A percentile compares a stretch with the other conserved stretches of the same genome.
Conservation (phyloP, 2,113 vertebrate genomes). For the Myrmecobius fasciatus region DNA sequence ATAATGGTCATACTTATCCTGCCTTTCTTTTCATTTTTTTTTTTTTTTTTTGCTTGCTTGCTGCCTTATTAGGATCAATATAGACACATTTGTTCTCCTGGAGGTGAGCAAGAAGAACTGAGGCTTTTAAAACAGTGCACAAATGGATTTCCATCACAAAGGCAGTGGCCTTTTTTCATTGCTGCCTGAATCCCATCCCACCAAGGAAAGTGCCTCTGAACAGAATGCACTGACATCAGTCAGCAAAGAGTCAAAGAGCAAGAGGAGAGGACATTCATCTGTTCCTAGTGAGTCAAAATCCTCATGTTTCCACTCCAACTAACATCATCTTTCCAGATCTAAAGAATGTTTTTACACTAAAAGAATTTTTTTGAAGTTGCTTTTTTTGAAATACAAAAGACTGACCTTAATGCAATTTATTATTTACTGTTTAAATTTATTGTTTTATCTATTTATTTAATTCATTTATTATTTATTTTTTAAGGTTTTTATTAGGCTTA, state of each 20-base stretch:
- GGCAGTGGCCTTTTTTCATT: slow-evolving; percentile 96
- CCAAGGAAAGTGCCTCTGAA: slow-evolving; percentile 85
- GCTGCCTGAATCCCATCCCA: slow-evolving; percentile 97
- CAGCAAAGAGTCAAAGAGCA: slow-evolving; percentile 94
- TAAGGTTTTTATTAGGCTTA: slow-evolving; percentile 81
- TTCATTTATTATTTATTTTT: slow-evolving; percentile 37
- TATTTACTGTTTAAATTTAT: slow-evolving; percentile 84
- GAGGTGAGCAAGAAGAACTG: slow-evolving; percentile 87
- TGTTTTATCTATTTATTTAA: slow-evolving; percentile 76
- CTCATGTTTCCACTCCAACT: slow-evolving; percentile 96
- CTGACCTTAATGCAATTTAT: slow-evolving; percentile 87
- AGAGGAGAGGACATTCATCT: slow-evolving; percentile 92
- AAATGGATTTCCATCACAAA: slow-evolving; percentile 95
- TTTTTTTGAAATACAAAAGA: slow-evolving; percentile 79
- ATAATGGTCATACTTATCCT: slow-evolving; percentile 96
- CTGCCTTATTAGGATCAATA: slow-evolving; percentile 92
- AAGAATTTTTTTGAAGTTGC: slow-evolving; percentile 71
- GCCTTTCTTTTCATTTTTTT: slow-evolving; percentile 89
- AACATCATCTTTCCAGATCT: slow-evolving; percentile 78
- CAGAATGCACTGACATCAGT: slow-evolving; percentile 90
- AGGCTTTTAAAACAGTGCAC: slow-evolving; percentile 84
- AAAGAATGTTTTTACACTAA: slow-evolving; percentile 70
- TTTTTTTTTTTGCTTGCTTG: slow-evolving; percentile 90
- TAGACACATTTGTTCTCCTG: slow-evolving; percentile 91
- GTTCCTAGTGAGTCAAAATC: slow-evolving; percentile 98